Conservation (phyloP, 2,888 invertebrate species). For the Trissolcus brochymenae region DNA sequence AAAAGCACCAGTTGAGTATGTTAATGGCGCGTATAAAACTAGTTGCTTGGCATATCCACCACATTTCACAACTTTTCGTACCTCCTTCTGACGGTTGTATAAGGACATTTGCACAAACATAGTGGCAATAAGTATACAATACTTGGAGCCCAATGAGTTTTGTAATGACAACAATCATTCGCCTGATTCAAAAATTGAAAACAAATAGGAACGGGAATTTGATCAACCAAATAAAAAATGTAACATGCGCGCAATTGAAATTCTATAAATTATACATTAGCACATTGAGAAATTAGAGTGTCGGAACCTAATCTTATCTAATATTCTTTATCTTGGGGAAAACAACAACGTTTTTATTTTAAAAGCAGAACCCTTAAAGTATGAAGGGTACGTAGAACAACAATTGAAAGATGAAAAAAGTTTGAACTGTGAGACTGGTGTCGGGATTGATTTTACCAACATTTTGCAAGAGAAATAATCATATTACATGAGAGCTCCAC, state of each 20-base stretch:
- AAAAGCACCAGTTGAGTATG: conserved; percentile 47
- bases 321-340: too few species aligned
- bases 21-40: conserved; percentile 43
- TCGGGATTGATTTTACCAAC: conserved; percentile 37
- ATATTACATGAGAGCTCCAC: conserved; percentile 41
- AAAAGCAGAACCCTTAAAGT: too few species aligned
- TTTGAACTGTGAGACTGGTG: not conserved
- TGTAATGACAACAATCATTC: conserved; percentile 14
- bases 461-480: conserved; percentile 48
- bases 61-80: conserved; percentile 43
- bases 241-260: too few species aligned
- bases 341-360: too few species aligned
- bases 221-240: too few species aligned
- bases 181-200: conserved; percentile 3
- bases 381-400: too few species aligned
- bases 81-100: conserved; percentile 43
- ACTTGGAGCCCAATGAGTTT: conserved; percentile 10
- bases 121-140: conserved; percentile 21
- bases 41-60: conserved; percentile 35
- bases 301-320: too few species aligned
- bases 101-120: conserved; percentile 47
- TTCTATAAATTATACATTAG: too few species aligned
- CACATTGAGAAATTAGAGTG: too few species aligned
- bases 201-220: not conserved
- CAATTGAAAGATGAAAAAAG: conserved; percentile 6